These are phyloP conservation scores for Eupithecia abbreviata DNA, from an alignment of 2,888 invertebrate species.

Conservation along the genomic window DNA sequence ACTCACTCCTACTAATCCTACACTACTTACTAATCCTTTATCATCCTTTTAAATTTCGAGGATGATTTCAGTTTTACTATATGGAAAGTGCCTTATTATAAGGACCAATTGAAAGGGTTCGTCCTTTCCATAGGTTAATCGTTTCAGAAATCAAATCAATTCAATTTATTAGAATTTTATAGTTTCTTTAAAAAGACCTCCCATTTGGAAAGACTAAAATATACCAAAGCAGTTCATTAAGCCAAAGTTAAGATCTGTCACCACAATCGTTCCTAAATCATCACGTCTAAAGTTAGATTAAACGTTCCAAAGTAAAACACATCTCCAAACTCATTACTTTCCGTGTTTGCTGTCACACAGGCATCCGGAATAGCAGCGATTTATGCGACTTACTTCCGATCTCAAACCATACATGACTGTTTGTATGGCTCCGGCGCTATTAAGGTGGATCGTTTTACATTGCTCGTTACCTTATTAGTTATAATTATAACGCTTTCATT, in stretches of 20 bases:
- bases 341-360: constrained; percentile 14
- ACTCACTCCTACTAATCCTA: no score
- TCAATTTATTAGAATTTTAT: neutral
- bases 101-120: no score
- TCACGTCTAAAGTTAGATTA: constrained; percentile 11
- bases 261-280: constrained; percentile 6
- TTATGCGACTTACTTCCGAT: constrained; percentile 26
- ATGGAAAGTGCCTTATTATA: no score
- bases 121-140: neutral
- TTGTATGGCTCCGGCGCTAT: constrained; percentile 18
- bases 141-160: neutral
- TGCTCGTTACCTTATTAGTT: neutral
- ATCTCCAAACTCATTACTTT: constrained; percentile 19
- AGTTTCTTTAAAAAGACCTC: neutral
- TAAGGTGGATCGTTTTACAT: constrained; percentile 8
- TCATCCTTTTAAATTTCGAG: neutral
- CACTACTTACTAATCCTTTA: no score
- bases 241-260: neutral
- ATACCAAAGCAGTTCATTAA: neutral
- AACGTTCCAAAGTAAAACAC: constrained; percentile 13
- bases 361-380: constrained; percentile 14
- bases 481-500: no score
- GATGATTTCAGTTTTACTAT: no score
- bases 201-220: neutral
- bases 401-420: constrained; percentile 23